A percentile compares a stretch with the other conserved stretches of the same genome.
phyloP scores from a whole-genome alignment of 1,140 invertebrate genomes.

The Nasonia giraulti region DNA sequence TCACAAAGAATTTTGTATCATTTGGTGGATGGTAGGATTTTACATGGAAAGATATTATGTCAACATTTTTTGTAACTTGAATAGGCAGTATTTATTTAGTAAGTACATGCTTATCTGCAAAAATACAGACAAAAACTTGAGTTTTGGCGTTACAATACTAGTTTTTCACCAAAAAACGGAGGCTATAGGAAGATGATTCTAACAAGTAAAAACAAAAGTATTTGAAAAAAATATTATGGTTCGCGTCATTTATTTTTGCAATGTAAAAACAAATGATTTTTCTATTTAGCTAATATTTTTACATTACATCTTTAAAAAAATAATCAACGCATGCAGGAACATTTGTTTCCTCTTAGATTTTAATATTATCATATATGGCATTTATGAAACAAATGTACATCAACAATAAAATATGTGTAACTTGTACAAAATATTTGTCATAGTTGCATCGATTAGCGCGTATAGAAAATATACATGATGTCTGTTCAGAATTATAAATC shows the following conservation, averaged over 20 bases:
- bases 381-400: constrained; percentile 36
- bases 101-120: not conserved
- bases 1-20: too few relatives aligned
- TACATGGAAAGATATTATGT: not conserved
- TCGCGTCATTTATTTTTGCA: not conserved
- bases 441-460: constrained; percentile 75
- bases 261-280: not conserved
- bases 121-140: not conserved
- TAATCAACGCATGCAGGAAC: not conserved
- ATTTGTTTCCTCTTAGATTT: not conserved
- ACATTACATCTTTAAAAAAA: not conserved
- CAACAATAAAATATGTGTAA: constrained; percentile 31
- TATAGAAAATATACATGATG: constrained; percentile 75
- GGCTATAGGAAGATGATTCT: not conserved
- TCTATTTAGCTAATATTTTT: not conserved
- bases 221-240: not conserved
- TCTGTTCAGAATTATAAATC: not conserved
- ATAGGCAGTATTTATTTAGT: not conserved
- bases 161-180: not conserved
- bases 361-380: not conserved
- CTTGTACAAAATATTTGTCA: constrained; percentile 71
- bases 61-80: not conserved
- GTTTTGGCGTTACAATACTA: not conserved
- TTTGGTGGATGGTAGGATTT: not conserved
- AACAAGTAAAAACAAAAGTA: not conserved